Conservation (phyloP, 2,113 vertebrate species). For the Ornithorhynchus anatinus region DNA sequence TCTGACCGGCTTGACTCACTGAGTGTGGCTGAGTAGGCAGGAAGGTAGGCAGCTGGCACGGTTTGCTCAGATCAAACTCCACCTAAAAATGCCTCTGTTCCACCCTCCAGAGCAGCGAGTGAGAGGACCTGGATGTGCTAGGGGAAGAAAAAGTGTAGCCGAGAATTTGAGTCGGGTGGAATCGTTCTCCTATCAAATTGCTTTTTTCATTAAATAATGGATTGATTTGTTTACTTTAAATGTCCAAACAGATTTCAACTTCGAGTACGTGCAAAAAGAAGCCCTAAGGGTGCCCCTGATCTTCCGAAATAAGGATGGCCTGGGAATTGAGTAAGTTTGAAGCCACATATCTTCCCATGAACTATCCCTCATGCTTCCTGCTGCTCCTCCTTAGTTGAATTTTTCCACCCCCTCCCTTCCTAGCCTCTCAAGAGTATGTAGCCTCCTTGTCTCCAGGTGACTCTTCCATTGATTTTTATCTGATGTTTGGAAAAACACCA, state of each 20-base stretch:
- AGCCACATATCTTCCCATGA: too few species aligned
- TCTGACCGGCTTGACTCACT: constrained; percentile 46
- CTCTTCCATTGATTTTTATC: too few species aligned
- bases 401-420: neutral
- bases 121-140: neutral
- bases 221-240: constrained; percentile 38
- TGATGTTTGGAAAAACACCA: too few species aligned
- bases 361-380: neutral
- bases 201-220: constrained; percentile 40
- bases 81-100: too few species aligned
- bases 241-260: constrained; percentile 89
- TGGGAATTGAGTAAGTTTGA: constrained; percentile 93
- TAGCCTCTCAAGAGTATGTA: too few species aligned
- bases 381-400: neutral
- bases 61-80: too few species aligned
- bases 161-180: neutral
- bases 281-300: constrained; percentile 89
- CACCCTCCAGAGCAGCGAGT: too few species aligned
- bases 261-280: constrained; percentile 95
- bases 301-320: constrained; percentile 90
- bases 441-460: too few species aligned
- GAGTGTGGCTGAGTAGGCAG: constrained; percentile 39
- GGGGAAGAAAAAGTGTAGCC: neutral
- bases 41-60: neutral
- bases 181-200: neutral